A percentile compares a stretch with the other conserved stretches of the same genome.
phyloP scores from a whole-genome alignment of 2,113 vertebrate genomes.

The Andinoacara biseriatus region DNA sequence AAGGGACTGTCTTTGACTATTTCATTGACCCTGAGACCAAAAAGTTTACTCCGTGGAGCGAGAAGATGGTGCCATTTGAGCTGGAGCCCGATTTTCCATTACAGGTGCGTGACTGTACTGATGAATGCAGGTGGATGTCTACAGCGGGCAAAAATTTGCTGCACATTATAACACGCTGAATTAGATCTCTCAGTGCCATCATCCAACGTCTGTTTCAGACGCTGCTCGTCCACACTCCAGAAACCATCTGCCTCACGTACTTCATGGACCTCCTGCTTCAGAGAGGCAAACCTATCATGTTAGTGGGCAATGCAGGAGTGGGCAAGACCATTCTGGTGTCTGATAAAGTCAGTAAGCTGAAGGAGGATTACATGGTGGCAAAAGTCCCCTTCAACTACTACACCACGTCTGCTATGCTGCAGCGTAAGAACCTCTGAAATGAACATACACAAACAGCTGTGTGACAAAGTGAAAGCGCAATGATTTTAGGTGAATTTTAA shows the following conservation, averaged over 20 bases:
- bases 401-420: slow-evolving; percentile 73
- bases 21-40: slow-evolving; percentile 83
- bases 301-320: slow-evolving; percentile 78
- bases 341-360: slow-evolving; percentile 78
- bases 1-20: slow-evolving; percentile 89
- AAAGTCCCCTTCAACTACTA: slow-evolving; percentile 81
- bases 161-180: neutral
- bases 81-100: slow-evolving; percentile 79
- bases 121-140: neutral
- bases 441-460: neutral
- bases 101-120: slow-evolving; percentile 59
- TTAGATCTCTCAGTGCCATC: neutral
- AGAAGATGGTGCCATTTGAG: slow-evolving; percentile 79
- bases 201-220: slow-evolving; percentile 55
- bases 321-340: slow-evolving; percentile 79
- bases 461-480: neutral
- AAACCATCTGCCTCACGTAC: slow-evolving; percentile 76
- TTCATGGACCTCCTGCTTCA: slow-evolving; percentile 80
- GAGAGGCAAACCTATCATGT: slow-evolving; percentile 73
- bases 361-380: slow-evolving; percentile 72
- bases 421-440: slow-evolving; percentile 48
- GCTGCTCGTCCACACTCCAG: slow-evolving; percentile 74
- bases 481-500: neutral
- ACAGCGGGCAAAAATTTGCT: neutral
- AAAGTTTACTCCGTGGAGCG: slow-evolving; percentile 83